Conservation (phyloP, 1,140 invertebrate species). For the Orchestia grillus region DNA sequence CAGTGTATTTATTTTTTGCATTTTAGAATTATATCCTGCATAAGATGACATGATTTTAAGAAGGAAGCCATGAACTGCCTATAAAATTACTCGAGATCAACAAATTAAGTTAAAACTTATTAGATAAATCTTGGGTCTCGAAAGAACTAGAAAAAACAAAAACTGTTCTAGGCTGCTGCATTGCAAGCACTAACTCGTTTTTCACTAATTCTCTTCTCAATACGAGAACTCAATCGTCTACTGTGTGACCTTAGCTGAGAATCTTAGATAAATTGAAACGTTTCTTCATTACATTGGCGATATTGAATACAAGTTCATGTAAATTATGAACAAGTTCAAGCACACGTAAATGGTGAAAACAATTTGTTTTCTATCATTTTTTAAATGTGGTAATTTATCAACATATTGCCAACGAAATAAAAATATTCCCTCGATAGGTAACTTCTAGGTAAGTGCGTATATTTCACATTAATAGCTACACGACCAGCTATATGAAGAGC, state of each 20-base stretch:
- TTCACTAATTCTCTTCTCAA: background rate
- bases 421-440: background rate
- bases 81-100: background rate
- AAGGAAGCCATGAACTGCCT: background rate
- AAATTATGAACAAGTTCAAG: background rate
- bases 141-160: background rate
- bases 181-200: background rate
- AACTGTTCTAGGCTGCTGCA: background rate
- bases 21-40: background rate
- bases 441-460: background rate
- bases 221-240: background rate
- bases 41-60: background rate
- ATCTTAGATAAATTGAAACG: background rate
- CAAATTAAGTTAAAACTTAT: background rate
- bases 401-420: background rate
- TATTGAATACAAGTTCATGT: background rate
- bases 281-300: background rate
- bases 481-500: background rate
- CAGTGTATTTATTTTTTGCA: background rate
- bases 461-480: background rate
- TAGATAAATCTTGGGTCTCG: background rate
- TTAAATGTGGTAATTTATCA: too few relatives aligned
- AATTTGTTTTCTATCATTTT: too few relatives aligned
- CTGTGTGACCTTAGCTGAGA: too few relatives aligned
- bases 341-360: background rate